These are phyloP conservation scores for Hystrix brachyura DNA, from an alignment of 2,113 vertebrate genomes.

Conservation along the genomic window DNA sequence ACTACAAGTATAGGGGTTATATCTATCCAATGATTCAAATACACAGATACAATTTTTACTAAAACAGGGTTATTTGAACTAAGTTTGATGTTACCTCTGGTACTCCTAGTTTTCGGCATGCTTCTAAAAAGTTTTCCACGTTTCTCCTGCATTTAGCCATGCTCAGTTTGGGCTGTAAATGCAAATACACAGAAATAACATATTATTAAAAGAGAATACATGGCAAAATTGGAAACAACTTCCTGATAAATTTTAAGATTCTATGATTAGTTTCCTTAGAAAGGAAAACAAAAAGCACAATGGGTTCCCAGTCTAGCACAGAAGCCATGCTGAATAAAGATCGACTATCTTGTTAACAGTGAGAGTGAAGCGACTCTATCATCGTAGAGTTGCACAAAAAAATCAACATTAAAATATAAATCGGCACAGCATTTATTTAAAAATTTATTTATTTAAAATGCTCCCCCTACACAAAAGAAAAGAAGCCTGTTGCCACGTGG, in stretches of 20 bases:
- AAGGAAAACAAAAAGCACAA: background rate
- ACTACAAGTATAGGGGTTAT: background rate
- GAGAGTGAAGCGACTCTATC: background rate
- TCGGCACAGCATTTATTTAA: background rate
- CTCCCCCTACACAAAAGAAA: background rate
- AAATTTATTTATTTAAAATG: background rate
- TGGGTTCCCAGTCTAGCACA: too few species aligned
- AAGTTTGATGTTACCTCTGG: conserved; percentile 92
- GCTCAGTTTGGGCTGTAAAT: conserved; percentile 96
- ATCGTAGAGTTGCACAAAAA: background rate
- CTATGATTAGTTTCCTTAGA: background rate
- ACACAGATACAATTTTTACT: background rate
- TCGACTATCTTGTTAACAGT: background rate
- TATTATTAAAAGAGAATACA: conserved; percentile 29
- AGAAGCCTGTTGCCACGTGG: background rate
- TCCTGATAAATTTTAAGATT: background rate
- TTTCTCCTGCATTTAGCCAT: conserved; percentile 99
- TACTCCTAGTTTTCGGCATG: conserved; percentile 96
- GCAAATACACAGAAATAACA: conserved; percentile 68
- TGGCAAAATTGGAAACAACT: conserved; percentile 10
- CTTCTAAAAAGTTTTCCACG: conserved; percentile 98
- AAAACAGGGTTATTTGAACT: conserved; percentile 31
- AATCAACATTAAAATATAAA: background rate
- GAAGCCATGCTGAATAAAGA: background rate
- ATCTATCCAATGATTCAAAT: background rate